Conservation (phyloP, 1,140 invertebrate species). For the Gryllus bimaculatus region DNA sequence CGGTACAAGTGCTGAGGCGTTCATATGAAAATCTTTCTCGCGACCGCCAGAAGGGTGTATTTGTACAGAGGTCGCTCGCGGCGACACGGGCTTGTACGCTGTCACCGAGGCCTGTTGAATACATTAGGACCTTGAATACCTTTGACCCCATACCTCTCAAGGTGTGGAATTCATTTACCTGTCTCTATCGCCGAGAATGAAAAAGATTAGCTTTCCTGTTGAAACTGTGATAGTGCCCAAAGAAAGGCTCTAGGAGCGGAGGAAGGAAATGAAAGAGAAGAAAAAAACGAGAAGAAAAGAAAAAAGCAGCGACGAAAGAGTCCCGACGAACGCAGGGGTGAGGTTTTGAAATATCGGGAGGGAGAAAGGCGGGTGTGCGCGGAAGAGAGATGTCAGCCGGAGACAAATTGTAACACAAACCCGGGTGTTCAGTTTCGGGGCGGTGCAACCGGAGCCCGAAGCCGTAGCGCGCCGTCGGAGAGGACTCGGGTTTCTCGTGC, state of each 20-base stretch:
- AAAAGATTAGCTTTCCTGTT: constrained; percentile 5
- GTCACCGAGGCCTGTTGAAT: background rate
- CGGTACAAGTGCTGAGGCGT: background rate
- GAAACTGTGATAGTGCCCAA: background rate
- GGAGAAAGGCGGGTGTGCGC: background rate
- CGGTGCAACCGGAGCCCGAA: background rate
- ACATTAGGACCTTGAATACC: background rate
- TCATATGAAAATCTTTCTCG: background rate
- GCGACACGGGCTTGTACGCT: background rate
- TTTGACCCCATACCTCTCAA: background rate
- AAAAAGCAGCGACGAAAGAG: too few species aligned
- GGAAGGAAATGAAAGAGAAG: background rate
- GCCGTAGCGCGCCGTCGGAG: background rate
- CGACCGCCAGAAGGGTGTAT: background rate
- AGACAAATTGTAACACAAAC: constrained; percentile 5
- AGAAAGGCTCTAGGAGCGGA: background rate
- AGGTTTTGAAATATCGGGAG: constrained; percentile 4
- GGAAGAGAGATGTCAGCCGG: constrained; percentile 2
- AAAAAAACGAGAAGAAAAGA: too few species aligned
- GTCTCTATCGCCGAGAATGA: background rate
- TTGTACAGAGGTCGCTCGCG: too few species aligned
- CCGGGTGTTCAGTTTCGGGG: background rate
- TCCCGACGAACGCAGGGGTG: background rate
- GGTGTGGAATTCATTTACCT: constrained; percentile 4
- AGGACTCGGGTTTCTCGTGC: background rate